phyloP scores from a whole-genome alignment of 2,113 vertebrate species.

The Elephantulus edwardii region DNA sequence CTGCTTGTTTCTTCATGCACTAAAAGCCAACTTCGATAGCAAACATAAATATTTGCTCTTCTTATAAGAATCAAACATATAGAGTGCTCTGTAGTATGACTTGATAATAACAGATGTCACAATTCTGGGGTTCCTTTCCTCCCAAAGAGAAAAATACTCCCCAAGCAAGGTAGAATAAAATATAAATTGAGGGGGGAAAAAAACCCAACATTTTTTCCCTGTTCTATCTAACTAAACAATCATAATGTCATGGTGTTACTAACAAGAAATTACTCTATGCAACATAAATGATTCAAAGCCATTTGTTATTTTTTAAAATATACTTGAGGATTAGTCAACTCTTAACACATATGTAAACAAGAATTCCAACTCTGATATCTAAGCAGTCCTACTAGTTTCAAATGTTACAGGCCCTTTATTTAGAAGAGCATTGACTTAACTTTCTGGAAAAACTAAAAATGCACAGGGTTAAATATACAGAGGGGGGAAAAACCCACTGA shows the following conservation, averaged over 20 bases:
- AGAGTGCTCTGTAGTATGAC: neutral
- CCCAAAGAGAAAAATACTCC: neutral
- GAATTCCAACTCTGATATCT: constrained; percentile 31
- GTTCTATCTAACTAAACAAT: neutral
- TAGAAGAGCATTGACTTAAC: neutral
- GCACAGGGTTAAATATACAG: neutral
- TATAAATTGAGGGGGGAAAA: neutral
- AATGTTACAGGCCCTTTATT: neutral
- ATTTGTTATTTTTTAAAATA: constrained; percentile 18
- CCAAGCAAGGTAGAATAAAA: constrained; percentile 8
- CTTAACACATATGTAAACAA: neutral
- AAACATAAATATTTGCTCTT: neutral
- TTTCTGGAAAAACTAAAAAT: neutral
- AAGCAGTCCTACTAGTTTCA: neutral
- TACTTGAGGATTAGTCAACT: neutral
- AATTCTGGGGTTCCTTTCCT: constrained; percentile 36
- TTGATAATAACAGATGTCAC: neutral
- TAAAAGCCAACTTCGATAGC: neutral
- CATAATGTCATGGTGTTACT: neutral
- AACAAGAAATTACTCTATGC: constrained; percentile 4
- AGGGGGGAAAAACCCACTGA: neutral
- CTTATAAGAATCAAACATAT: neutral
- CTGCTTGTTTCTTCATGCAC: neutral
- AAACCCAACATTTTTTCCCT: neutral
- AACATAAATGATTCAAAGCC: neutral